phyloP scores from a whole-genome alignment of 2,888 invertebrate species.

The Osedax fenrisi region DNA sequence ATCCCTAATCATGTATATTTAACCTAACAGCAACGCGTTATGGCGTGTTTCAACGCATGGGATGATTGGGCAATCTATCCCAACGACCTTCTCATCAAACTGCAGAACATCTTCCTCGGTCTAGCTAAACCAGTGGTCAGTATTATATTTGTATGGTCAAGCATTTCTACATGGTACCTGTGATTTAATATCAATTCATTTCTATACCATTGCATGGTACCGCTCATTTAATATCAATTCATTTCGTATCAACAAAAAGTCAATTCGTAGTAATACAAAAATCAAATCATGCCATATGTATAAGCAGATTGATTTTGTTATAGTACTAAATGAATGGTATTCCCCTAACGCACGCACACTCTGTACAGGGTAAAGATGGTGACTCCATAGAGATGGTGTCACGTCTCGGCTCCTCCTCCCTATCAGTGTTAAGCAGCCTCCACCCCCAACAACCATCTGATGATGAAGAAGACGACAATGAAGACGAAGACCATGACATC shows the following conservation, averaged over 20 bases:
- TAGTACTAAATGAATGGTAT: no score
- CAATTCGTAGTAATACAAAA: no score
- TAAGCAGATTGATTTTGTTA: no score
- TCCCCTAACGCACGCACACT: no score
- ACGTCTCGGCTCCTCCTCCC: not conserved
- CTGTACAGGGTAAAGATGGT: conserved; percentile 32
- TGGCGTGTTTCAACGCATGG: conserved; percentile 84
- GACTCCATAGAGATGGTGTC: not conserved
- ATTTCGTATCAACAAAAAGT: no score
- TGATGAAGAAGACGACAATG: conserved; percentile 3
- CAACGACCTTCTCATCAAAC: conserved; percentile 71
- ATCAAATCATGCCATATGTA: no score
- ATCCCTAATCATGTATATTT: no score
- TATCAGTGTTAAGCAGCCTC: not conserved
- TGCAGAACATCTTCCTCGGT: conserved; percentile 83
- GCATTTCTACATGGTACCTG: no score
- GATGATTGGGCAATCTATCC: conserved; percentile 94
- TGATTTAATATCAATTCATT: no score
- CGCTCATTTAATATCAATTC: no score
- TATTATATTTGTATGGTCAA: no score
- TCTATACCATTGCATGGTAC: no score
- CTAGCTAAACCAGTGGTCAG: conserved; percentile 47
- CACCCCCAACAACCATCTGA: not conserved
- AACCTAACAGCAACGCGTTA: conserved; percentile 60
- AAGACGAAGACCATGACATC: conserved; percentile 15